phyloP scores from a whole-genome alignment of 23 tunicate genomes.

The Halocynthia aurantium region DNA sequence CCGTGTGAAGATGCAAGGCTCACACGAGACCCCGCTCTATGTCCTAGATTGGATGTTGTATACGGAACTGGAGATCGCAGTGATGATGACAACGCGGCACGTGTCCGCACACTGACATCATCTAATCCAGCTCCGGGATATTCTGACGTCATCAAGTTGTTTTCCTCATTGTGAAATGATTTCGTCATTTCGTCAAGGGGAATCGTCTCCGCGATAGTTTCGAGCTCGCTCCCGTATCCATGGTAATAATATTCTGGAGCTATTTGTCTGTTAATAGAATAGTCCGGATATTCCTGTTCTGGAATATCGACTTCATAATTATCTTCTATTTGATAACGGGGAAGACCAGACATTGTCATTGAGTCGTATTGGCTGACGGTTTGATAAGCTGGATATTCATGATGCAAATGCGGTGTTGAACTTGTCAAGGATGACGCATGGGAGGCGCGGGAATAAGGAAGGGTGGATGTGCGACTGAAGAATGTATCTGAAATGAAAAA shows the following conservation, averaged over 20 bases:
- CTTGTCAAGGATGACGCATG: too few relatives aligned
- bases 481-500: too few relatives aligned
- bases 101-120: conserved; percentile 21
- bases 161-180: not conserved
- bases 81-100: conserved; percentile 7
- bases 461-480: too few relatives aligned
- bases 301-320: not conserved
- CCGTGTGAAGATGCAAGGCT: conserved; percentile 6
- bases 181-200: conserved; percentile 10
- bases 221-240: conserved; percentile 17
- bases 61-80: not conserved
- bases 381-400: too few relatives aligned
- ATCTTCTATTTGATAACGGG: not conserved
- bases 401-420: too few relatives aligned
- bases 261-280: not conserved
- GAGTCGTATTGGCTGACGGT: too few relatives aligned
- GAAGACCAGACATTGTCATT: too few relatives aligned
- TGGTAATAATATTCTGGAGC: conserved; percentile 1
- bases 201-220: conserved; percentile 15
- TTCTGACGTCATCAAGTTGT: too few relatives aligned
- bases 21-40: conserved; percentile 6
- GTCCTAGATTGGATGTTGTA: too few relatives aligned
- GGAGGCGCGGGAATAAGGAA: too few relatives aligned
- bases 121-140: not conserved
- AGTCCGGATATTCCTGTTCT: conserved; percentile 20